Evolutionary conservation across 2,888 invertebrate species (phyloP).

Genomic region (Thymelicus acteon): DNA sequence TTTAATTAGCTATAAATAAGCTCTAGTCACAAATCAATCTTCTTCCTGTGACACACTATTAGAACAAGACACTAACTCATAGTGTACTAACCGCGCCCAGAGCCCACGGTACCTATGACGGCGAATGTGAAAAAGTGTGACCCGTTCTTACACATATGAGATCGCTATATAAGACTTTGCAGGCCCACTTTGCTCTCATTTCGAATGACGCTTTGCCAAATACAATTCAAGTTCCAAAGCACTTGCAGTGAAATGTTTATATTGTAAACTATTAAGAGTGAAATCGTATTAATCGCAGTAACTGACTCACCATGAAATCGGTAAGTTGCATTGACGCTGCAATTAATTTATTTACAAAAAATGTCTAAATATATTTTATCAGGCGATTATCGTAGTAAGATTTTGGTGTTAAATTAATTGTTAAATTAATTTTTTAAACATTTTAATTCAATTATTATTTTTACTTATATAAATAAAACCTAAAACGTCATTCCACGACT

Average conservation of each 20-base stretch:
- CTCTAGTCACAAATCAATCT: slow-evolving; percentile 29
- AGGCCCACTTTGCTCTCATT: slow-evolving; percentile 81
- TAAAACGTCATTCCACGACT: background rate
- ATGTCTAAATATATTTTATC: background rate
- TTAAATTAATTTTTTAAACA: too few species aligned
- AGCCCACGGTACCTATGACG: slow-evolving; percentile 61
- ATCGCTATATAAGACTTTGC: slow-evolving; percentile 81
- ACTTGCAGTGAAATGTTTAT: slow-evolving; percentile 33
- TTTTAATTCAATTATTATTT: background rate
- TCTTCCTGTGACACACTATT: slow-evolving; percentile 37
- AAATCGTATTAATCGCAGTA: slow-evolving; percentile 33
- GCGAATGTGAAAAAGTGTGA: slow-evolving; percentile 82
- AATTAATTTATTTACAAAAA: slow-evolving; percentile 10
- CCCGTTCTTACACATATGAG: slow-evolving; percentile 84
- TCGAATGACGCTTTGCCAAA: slow-evolving; percentile 80
- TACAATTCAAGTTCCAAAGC: slow-evolving; percentile 58
- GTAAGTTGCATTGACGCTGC: slow-evolving; percentile 54
- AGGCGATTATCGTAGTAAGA: too few species aligned
- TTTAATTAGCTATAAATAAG: slow-evolving; percentile 36
- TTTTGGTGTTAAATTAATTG: too few species aligned
- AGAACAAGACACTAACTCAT: slow-evolving; percentile 35
- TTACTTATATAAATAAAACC: background rate
- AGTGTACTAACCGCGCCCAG: slow-evolving; percentile 58
- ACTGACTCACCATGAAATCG: slow-evolving; percentile 58
- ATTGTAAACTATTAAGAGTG: slow-evolving; percentile 39